Base-by-base conservation (phyloP, 2,113 vertebrate species). In the Baryphthengus martii region DNA sequence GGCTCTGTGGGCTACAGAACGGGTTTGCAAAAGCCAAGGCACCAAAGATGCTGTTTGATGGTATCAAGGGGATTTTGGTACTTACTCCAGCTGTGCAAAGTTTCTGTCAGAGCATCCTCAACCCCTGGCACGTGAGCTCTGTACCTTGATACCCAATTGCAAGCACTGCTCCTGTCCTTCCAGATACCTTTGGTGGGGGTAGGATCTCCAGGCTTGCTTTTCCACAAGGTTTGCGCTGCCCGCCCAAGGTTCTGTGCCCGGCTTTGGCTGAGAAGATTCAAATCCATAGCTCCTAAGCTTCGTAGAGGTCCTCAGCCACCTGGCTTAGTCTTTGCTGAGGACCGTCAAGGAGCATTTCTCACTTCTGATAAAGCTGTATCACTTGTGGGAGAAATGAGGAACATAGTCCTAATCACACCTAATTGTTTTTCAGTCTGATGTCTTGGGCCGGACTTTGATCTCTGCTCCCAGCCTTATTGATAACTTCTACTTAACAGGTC, bases 61-160 rank as follows among this genome's bases (percentile, higher is more conserved):
- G 11, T 59, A 47, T 37, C n/a, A 73, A 42, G 50, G 26, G 65
- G 39, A 67, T 85, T 85, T 85, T 2, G 13, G 21, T 68, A 6
- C 37, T 68, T 72, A 2, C 0, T 55, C 12, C 28, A 53, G 15
- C 53, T 63, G 5, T 59, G 47, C 56, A 71, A 45, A 77, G 49
- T n/a, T 63, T 15, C 79, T 95, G 26, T 63, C 44, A 19, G 58
- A 72, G 39, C 11, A 42, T 59, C 49, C 9, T 10, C 53, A n/a
- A 2, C 14, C 14, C 33, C 56, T 81, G 77, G 13, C 56, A 13
- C 2, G 0, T 31, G 74, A 61, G n/a, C 44, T 85, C 78, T 3
- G 2, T 39, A 52, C 10, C 14, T 3, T 3, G 0, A 13, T 73
- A 10, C 24, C 42, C 24, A 35, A 11, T 24, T 1, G 1, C 47